Base-by-base conservation (phyloP, 2,113 vertebrate species). In the Hyperoodon ampullatus region DNA sequence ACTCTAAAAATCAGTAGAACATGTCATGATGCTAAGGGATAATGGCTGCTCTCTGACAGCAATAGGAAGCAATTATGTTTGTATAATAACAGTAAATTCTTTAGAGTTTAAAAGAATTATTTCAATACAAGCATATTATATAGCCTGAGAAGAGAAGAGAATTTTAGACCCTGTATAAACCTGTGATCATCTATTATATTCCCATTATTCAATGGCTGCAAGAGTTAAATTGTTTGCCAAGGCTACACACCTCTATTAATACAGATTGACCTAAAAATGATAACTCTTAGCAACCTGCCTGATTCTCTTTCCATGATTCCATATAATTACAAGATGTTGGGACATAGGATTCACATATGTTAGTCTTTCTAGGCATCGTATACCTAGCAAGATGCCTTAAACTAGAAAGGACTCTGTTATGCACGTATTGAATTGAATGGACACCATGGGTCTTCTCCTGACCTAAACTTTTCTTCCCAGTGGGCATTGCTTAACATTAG, bases 91-190 rank as follows among this genome's bases (percentile, higher is more conserved):
- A 66, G 24, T 53, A 60, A 33, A 63, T 28, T 77, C 75, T 86
- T 80, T 58, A 53, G 33, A 82, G 19, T 44, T 84, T 88, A 42
- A 94, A 68, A 88, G 9, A 92, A 71, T 94, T 70, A 81, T 94
- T 95, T 92, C 35, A 47, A 28, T 47, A 65, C n/a, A 1, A 75
- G 19, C 84, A 44, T 75, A 39, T 65, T 71, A 75, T 71, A 75
- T 39, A 81, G 28, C 8, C n/a, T 72, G 13, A 26, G 23, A 84
- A 68, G n/a, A 84, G 8, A 55, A 81, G 28, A 61, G 68, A 35
- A 90, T 84, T 90, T 86, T 77, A 93, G 47, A 86, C 14, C 1
- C 4, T 65, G 6, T 77, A 39, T 70, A 72, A 71, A 68, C 6
- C 2, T 16, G 14, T 74, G 33, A 61, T 75, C 61, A 30, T 58